Conservation (phyloP, 2,797 vertebrate genomes). For the Sternarchorhynchus goeldii region DNA sequence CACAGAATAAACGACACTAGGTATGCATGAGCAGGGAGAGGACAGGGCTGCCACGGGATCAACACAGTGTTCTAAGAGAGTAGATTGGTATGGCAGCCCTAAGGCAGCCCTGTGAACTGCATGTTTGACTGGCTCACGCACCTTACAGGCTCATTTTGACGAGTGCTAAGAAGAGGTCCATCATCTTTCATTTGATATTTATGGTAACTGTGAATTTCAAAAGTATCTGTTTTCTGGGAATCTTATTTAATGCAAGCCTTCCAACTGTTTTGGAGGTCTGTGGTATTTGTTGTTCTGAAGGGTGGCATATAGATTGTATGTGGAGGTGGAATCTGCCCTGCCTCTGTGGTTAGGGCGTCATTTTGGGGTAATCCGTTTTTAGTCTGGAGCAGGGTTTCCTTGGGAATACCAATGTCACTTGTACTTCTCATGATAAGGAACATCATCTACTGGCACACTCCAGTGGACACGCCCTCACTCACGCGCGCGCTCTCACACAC, state of each 20-base stretch:
- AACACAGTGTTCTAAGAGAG: background rate
- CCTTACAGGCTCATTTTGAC: conserved; percentile 31
- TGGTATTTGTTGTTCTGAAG: conserved; percentile 47
- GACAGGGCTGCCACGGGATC: background rate
- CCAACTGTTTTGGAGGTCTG: conserved; percentile 32
- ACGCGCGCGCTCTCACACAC: background rate
- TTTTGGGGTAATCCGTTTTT: conserved; percentile 59
- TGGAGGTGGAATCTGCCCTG: conserved; percentile 50
- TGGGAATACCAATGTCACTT: conserved; percentile 68
- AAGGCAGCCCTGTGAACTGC: background rate
- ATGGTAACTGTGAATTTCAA: conserved; percentile 38
- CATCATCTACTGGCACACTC: conserved; percentile 28
- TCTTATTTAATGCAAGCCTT: conserved; percentile 38
- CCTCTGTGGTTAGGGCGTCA: conserved; percentile 51
- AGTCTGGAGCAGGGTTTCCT: conserved; percentile 66
- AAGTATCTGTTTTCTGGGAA: conserved; percentile 45
- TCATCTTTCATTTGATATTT: conserved; percentile 51
- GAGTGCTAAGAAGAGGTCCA: conserved; percentile 54
- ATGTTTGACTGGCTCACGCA: background rate
- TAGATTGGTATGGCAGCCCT: background rate
- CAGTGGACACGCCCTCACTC: conserved; percentile 9
- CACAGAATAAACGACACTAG: background rate
- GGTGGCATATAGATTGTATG: conserved; percentile 54
- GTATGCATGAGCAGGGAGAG: no score
- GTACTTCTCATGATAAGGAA: conserved; percentile 51